Evolutionary conservation across 1,140 invertebrate species (phyloP), one percentile per base, ranked within the genome.

Genomic region (Geopemphigus sp.): DNA sequence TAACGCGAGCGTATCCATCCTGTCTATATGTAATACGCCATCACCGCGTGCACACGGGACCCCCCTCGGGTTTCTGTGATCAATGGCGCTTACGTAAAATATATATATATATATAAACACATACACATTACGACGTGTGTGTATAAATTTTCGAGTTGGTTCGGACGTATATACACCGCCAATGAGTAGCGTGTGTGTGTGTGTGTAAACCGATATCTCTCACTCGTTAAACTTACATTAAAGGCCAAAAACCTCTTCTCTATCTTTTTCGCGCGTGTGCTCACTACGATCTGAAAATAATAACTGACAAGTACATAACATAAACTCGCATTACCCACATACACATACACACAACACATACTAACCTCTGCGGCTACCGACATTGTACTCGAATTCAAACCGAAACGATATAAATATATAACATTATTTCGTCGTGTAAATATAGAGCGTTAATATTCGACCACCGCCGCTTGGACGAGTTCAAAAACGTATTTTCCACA

Each of bases 161-260:
- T 19, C 29, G 22, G 68, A 66, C 64, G 19, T n/a, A n/a, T 56
- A 14, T 47, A 47, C 8, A 47, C 32, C 64, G 39, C 64, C 32
- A 22, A 22, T 19, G n/a, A n/a, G 39, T 45, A 45, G 5, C 5
- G 5, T 45, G 15, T 47, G 39, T 14, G 64, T 24, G 14, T 24
- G n/a, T 50, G 0, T 24, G 5, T 68, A 45, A 12, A 22, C 8
- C 19, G n/a, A 68, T 68, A 53, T 26, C 24, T 70, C 66, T 26
- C 61, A 12, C 56, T 76, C 73, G 73, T 76, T 76, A 76, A 76
- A 76, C 32, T 61, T 24, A 45, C 73, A 76, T 76, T 63, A 78
- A 72, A 47, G 22, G 47, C 47, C 47, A 17, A 70, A 70, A 70
- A n/a, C n/a, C 61, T n/a, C n/a, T n/a, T n/a, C n/a, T n/a, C n/a